Conservation (phyloP, 1,140 invertebrate genomes). For the Drosophila insularis region DNA sequence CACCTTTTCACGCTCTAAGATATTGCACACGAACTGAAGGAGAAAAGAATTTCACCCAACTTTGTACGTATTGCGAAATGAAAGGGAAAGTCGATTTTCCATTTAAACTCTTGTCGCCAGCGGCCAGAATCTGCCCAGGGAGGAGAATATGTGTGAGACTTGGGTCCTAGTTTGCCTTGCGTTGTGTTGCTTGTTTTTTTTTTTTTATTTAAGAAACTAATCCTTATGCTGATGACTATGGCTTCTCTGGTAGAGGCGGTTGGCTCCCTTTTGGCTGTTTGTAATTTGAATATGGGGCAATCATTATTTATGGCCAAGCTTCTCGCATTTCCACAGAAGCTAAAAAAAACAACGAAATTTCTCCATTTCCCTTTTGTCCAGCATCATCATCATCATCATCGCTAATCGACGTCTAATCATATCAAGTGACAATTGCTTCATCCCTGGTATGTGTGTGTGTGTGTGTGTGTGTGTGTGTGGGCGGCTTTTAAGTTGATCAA, state of each 20-base stretch:
- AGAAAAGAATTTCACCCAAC: background rate
- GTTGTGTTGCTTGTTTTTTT: background rate
- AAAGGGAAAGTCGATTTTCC: slow-evolving; percentile 44
- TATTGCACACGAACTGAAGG: too few relatives aligned
- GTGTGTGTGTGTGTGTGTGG: background rate
- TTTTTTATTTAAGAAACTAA: slow-evolving; percentile 9
- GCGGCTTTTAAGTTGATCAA: slow-evolving; percentile 41
- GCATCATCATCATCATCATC: slow-evolving; percentile 2
- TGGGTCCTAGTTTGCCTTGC: background rate
- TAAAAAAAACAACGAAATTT: background rate
- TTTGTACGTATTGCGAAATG: background rate
- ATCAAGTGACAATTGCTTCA: slow-evolving; percentile 39
- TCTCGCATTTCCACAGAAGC: background rate
- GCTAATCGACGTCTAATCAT: slow-evolving; percentile 55
- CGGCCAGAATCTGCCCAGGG: slow-evolving; percentile 35
- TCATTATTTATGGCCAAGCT: slow-evolving; percentile 64
- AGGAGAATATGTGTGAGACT: background rate
- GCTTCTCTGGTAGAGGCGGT: background rate
- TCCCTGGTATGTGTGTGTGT: background rate
- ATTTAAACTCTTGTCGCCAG: slow-evolving; percentile 66
- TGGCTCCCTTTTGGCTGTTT: slow-evolving; percentile 30
- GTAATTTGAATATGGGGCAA: slow-evolving; percentile 71
- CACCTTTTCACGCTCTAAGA: too few relatives aligned
- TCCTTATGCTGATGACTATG: slow-evolving; percentile 4
- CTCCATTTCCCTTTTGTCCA: background rate